These are phyloP conservation scores for Trematocara stigmaticum DNA, from an alignment of 2,113 vertebrate genomes.

Conservation along the genomic window DNA sequence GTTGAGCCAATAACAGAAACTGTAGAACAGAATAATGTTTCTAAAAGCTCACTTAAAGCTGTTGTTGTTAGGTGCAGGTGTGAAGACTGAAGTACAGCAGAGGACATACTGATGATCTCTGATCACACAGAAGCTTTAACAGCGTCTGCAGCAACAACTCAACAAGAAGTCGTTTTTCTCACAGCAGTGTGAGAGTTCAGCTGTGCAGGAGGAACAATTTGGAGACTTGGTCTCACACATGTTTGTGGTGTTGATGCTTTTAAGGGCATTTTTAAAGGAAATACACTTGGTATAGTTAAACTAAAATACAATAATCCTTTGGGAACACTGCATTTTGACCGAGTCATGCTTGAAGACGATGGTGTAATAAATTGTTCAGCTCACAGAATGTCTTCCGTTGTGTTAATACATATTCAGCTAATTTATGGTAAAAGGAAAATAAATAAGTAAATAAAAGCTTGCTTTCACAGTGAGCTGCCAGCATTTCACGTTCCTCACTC, in stretches of 20 bases:
- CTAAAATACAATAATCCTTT: neutral
- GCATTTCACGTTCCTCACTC: conserved; percentile 41
- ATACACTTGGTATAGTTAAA: neutral
- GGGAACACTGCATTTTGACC: neutral
- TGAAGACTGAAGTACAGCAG: neutral
- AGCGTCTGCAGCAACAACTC: neutral
- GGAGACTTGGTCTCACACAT: neutral
- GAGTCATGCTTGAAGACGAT: neutral
- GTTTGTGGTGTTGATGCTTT: neutral
- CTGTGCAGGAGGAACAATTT: neutral
- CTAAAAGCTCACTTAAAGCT: neutral
- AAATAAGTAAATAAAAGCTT: neutral
- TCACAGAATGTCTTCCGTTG: neutral
- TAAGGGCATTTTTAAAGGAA: neutral
- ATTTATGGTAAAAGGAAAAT: neutral
- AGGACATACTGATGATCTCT: neutral
- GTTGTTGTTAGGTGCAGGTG: neutral
- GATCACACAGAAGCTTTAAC: neutral
- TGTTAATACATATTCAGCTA: neutral
- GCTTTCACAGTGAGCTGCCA: conserved; percentile 13
- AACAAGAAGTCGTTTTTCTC: neutral
- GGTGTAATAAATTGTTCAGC: neutral
- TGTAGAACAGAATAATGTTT: neutral
- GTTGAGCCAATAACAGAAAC: neutral
- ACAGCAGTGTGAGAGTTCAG: neutral